A percentile compares a stretch with the other conserved stretches of the same genome.
These are phyloP conservation scores for Acanthornis magna DNA, from an alignment of 2,797 vertebrate species.

Conservation along the genomic window DNA sequence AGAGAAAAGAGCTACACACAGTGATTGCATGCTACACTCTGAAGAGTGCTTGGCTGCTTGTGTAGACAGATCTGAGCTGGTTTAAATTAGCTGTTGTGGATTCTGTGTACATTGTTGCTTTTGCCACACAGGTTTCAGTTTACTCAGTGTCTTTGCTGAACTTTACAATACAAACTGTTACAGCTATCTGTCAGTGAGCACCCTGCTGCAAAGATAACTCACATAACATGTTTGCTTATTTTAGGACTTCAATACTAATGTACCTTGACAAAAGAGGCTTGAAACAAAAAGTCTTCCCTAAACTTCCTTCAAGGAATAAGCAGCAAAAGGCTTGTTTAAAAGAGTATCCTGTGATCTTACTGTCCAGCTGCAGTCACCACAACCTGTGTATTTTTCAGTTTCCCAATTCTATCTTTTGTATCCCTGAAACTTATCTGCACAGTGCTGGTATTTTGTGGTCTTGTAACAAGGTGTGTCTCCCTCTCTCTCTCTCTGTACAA, in stretches of 20 bases:
- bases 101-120: not conserved
- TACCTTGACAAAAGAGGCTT: not conserved
- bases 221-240: not conserved
- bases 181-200: not conserved
- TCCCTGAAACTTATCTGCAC: not conserved
- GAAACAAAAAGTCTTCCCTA: not conserved
- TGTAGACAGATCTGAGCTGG: not conserved
- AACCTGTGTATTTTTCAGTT: not conserved
- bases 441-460: not conserved
- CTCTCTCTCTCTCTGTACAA: not conserved
- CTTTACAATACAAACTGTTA: not conserved
- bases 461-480: not conserved
- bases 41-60: not conserved
- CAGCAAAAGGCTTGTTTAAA: not conserved
- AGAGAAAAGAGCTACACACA: not conserved
- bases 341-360: not conserved
- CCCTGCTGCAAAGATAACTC: not conserved
- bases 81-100: not conserved
- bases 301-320: not conserved
- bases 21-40: rapidly evolving
- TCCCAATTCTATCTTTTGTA: not conserved
- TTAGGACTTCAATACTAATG: not conserved
- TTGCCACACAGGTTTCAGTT: not conserved
- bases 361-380: not conserved
- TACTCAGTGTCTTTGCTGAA: not conserved